Base-by-base conservation (phyloP, 2,113 vertebrate species). In the Choloepus hoffmanni region DNA sequence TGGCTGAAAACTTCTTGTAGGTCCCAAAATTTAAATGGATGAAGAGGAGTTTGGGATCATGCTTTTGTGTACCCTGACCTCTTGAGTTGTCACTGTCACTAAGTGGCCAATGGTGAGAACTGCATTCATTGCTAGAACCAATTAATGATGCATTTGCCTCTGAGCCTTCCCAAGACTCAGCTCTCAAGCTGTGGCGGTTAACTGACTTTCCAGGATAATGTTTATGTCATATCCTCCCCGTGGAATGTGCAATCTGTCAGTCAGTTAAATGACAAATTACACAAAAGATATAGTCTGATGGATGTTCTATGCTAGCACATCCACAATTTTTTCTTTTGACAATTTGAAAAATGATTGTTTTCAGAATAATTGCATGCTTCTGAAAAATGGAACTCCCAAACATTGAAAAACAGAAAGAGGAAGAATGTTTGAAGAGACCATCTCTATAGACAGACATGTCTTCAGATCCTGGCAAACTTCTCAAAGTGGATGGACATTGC, bases 11-110 rank as follows among this genome's bases (percentile, higher is more conserved):
- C 26, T 43, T 40, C n/a, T 67, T 67, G 12, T 16, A 85, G n/a
- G 3, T 90, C 16, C 60, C 85, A 89, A 92, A 93, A 67, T 85
- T 26, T 63, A 21, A 90, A 78, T 16, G n/a, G 9, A 23, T 58
- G 65, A 88, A 89, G 28, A 79, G 19, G 84, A 88, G 14, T 76
- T 92, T 28, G 24, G 14, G 36, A 53, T 65, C 23, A 3, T 3
- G 36, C 2, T 7, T 21, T 40, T 76, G 19, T 8, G 16, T 53
- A 12, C 33, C 9, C 40, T 12, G 21, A 70, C n/a, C 16, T 30
- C 33, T 65, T 36, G 13, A 16, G 6, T 73, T 96, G 85, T 24
- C 55, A 94, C 91, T 96, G 96, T 92, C 96, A 96, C 89, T 93
- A 91, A 55, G 89, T 96, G 97, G 86, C 40, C 58, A 86, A 0